Conservation (phyloP, 1,140 invertebrate species). For the Atta texana region DNA sequence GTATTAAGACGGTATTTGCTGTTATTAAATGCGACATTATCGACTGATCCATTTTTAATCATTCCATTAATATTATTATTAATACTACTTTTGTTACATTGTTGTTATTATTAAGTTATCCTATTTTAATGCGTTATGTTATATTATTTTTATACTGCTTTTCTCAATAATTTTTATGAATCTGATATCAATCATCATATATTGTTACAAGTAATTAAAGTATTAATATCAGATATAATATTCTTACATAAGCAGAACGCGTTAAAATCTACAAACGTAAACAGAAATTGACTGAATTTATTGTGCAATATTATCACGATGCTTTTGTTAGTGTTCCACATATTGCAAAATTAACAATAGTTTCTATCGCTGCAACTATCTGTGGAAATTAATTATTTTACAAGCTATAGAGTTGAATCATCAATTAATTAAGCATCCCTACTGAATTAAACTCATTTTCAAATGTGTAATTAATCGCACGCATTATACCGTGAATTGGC, state of each 20-base stretch:
- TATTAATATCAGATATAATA: neutral
- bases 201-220: neutral
- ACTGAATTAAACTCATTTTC: conserved; percentile 55
- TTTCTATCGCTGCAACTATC: neutral
- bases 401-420: conserved; percentile 26
- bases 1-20: conserved; percentile 46
- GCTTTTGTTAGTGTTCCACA: neutral
- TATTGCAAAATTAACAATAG: conserved; percentile 47
- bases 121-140: neutral
- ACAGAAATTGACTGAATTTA: neutral
- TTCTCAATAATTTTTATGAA: neutral
- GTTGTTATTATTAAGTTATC: neutral
- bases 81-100: neutral
- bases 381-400: conserved; percentile 53
- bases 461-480: conserved; percentile 41
- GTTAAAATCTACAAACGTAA: neutral
- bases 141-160: neutral
- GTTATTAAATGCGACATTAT: conserved; percentile 57
- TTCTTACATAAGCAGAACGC: neutral
- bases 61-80: neutral
- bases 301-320: neutral
- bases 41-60: conserved; percentile 13
- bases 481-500: conserved; percentile 31
- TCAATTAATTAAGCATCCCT: conserved; percentile 51
- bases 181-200: neutral